Evolutionary conservation across 2,113 vertebrate species (phyloP).

Genomic region (Benthochromis sp.): DNA sequence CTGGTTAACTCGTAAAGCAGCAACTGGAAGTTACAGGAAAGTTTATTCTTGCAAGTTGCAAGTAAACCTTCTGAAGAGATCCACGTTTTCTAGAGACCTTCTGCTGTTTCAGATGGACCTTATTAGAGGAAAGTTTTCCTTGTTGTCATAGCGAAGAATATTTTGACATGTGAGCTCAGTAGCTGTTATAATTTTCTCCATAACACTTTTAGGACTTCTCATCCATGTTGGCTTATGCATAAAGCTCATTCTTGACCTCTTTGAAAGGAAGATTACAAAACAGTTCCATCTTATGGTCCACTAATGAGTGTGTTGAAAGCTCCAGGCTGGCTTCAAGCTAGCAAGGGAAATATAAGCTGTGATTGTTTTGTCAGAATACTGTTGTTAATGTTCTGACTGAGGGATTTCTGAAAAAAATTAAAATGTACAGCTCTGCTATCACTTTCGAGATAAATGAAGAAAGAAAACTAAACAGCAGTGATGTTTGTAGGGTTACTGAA

Average conservation of each 20-base stretch:
- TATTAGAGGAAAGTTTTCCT: background rate
- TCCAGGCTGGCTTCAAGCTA: background rate
- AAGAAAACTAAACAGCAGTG: background rate
- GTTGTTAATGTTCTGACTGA: background rate
- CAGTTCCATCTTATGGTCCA: background rate
- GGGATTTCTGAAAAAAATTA: background rate
- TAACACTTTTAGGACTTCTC: background rate
- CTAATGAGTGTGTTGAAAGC: background rate
- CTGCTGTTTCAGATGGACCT: background rate
- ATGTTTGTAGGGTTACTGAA: background rate
- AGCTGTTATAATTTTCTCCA: background rate
- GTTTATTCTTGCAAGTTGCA: background rate
- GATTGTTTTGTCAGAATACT: background rate
- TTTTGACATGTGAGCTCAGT: background rate
- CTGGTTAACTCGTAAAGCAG: background rate
- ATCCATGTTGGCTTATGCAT: background rate
- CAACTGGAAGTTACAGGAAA: background rate
- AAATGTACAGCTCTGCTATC: background rate
- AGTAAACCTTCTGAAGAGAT: background rate
- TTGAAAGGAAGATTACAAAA: background rate
- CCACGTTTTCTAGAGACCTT: background rate
- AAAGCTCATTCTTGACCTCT: background rate
- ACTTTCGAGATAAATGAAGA: background rate
- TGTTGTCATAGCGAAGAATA: background rate
- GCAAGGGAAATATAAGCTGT: background rate